Evolutionary conservation across 1,140 invertebrate genomes (phyloP).

Genomic region (Temnothorax curvispinosus): DNA sequence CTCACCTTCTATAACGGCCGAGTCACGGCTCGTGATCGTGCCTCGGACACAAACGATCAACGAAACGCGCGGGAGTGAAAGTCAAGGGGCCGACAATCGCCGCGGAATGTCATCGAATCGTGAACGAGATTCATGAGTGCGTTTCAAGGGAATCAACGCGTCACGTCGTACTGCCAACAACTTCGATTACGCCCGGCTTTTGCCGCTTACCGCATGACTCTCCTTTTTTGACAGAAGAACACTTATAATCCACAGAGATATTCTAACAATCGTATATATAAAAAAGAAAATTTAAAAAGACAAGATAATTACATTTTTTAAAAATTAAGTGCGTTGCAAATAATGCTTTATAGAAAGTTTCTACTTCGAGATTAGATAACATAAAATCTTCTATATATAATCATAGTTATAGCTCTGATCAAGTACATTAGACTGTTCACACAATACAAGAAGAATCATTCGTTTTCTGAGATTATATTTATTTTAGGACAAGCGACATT

Average conservation of each 20-base stretch:
- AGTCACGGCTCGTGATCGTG: slow-evolving; percentile 78
- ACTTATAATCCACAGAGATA: not conserved
- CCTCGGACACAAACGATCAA: slow-evolving; percentile 63
- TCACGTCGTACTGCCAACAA: not conserved
- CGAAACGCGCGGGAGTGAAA: slow-evolving; percentile 73
- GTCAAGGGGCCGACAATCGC: slow-evolving; percentile 73
- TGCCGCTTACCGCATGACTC: slow-evolving; percentile 29
- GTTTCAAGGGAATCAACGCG: slow-evolving; percentile 45
- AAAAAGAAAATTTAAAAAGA: not conserved
- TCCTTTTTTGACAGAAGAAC: not conserved
- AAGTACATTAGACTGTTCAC: not conserved
- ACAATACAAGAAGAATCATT: not conserved
- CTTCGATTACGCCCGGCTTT: slow-evolving; percentile 11
- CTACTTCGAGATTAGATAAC: not conserved
- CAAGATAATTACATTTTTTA: not conserved
- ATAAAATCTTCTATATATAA: slow-evolving; percentile 11
- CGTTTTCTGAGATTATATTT: not conserved
- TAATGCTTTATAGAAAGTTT: slow-evolving; percentile 15
- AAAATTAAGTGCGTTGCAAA: not conserved
- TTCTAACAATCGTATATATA: not conserved
- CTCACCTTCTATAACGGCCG: slow-evolving; percentile 71
- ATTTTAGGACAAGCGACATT: not conserved
- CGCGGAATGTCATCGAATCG: slow-evolving; percentile 65
- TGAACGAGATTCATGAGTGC: slow-evolving; percentile 68
- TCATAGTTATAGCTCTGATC: not conserved